phyloP scores from a whole-genome alignment of 2,113 vertebrate species.

The Silurus meridionalis region DNA sequence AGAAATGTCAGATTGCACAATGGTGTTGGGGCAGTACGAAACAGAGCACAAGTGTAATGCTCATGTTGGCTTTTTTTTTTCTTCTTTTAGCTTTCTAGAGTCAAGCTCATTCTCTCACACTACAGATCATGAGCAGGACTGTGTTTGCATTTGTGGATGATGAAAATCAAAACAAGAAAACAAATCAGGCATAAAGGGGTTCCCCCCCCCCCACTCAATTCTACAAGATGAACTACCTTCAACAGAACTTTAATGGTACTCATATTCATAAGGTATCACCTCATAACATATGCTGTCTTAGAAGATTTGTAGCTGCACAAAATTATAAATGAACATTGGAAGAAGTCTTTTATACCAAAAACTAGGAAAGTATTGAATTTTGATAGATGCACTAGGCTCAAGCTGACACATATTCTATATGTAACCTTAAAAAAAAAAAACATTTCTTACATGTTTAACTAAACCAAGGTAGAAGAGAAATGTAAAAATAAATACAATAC shows the following conservation, averaged over 20 bases:
- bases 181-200: not conserved
- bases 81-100: not conserved
- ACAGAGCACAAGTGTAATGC: not conserved
- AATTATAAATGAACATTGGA: not conserved
- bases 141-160: not conserved
- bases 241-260: not conserved
- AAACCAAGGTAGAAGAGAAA: not conserved
- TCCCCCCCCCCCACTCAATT: not conserved
- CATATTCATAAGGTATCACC: constrained; percentile 17
- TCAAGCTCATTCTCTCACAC: not conserved
- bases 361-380: not conserved
- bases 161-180: not conserved
- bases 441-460: not conserved
- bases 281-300: not conserved
- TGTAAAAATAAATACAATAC: not conserved
- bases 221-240: not conserved
- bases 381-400: constrained; percentile 20
- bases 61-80: not conserved
- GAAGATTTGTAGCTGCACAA: not conserved
- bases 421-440: not conserved
- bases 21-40: not conserved
- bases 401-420: constrained; percentile 46
- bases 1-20: not conserved
- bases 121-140: not conserved
- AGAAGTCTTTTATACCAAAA: too few relatives aligned